Evolutionary conservation across 2,113 vertebrate genomes (phyloP).

Genomic region (Archocentrus centrarchus): DNA sequence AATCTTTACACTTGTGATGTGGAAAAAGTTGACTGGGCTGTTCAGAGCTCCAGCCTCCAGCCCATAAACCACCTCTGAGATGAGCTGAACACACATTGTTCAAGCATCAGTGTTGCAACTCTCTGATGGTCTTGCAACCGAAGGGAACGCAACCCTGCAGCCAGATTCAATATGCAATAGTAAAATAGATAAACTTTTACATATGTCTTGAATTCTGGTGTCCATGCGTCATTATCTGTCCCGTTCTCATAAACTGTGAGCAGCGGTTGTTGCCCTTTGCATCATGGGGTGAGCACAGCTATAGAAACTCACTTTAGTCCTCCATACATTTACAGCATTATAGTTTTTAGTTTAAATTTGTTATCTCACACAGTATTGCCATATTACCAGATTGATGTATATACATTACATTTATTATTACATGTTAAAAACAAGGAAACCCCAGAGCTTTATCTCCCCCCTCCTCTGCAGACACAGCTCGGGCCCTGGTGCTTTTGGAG

Average conservation of each 20-base stretch:
- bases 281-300: too few relatives aligned
- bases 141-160: not conserved
- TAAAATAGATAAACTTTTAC: not conserved
- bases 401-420: not conserved
- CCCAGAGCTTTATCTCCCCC: slow-evolving; percentile 1
- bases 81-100: rapidly evolving
- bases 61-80: not conserved
- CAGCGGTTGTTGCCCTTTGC: too few relatives aligned
- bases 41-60: not conserved
- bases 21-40: not conserved
- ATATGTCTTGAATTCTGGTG: not conserved
- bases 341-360: not conserved
- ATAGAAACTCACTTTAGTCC: too few relatives aligned
- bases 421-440: not conserved
- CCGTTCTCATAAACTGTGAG: not conserved
- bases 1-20: not conserved
- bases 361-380: not conserved
- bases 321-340: too few relatives aligned
- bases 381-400: not conserved
- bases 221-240: not conserved
- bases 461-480: slow-evolving; percentile 86
- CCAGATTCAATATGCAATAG: not conserved
- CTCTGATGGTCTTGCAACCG: not conserved
- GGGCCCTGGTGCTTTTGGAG: slow-evolving; percentile 90
- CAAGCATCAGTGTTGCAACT: not conserved